Percentiles rank a stretch among this genome's conserved stretches.
Evolutionary conservation across 2,888 invertebrate genomes (phyloP).

Genomic region (Hemistola chrysoprasaria): DNA sequence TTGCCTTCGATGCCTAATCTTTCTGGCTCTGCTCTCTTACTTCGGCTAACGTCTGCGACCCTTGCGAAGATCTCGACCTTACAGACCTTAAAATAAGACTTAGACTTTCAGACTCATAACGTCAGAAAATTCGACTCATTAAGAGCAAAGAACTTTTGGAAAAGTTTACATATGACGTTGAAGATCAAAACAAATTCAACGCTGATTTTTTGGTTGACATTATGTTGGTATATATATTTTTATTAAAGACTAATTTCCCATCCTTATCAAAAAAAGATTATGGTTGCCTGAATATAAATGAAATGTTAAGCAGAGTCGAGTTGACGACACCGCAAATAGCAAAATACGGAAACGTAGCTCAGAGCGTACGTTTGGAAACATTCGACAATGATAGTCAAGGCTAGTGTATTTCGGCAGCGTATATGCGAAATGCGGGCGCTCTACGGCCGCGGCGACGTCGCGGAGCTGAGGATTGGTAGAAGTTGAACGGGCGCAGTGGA

Average conservation of each 20-base stretch:
- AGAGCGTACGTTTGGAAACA: slow-evolving; percentile 47
- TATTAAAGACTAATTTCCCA: no score
- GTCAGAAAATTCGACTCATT: slow-evolving; percentile 61
- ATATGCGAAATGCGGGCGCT: slow-evolving; percentile 56
- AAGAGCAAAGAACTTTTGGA: slow-evolving; percentile 59
- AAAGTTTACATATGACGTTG: slow-evolving; percentile 50
- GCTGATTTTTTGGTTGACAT: slow-evolving; percentile 19
- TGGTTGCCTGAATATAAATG: slow-evolving; percentile 7
- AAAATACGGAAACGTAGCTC: slow-evolving; percentile 50
- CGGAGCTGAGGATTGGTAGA: slow-evolving; percentile 27
- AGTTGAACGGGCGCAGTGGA: slow-evolving; percentile 26
- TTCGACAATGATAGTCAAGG: slow-evolving; percentile 62
- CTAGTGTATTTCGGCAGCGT: slow-evolving; percentile 62
- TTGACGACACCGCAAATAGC: slow-evolving; percentile 32
- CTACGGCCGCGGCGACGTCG: slow-evolving; percentile 22
- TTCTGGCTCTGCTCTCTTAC: slow-evolving; percentile 68
- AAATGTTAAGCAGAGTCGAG: slow-evolving; percentile 11
- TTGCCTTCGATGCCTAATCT: slow-evolving; percentile 74
- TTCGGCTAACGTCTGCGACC: slow-evolving; percentile 64
- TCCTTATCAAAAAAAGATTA: slow-evolving; percentile 4
- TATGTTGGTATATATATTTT: no score
- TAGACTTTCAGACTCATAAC: no score
- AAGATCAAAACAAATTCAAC: slow-evolving; percentile 41
- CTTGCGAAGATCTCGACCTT: slow-evolving; percentile 51
- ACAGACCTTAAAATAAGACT: no score